phyloP scores from a whole-genome alignment of 2,888 invertebrate genomes.

The Chloroclysta siterata region DNA sequence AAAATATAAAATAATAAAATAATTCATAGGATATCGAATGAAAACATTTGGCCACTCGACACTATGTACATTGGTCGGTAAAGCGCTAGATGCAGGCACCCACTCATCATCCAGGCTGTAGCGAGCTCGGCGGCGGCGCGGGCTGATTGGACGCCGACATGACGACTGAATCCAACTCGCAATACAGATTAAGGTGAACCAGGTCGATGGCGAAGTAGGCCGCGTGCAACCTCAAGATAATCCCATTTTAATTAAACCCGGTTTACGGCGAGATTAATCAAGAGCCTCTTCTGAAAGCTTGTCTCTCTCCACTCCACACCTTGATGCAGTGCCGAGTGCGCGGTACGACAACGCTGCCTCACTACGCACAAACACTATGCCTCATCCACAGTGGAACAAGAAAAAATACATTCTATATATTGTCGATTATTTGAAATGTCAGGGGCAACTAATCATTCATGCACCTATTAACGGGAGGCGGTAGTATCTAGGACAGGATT shows the following conservation, averaged over 20 bases:
- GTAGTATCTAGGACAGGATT: no score
- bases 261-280: slow-evolving; percentile 69
- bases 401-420: no score
- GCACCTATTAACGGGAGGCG: no score
- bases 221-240: slow-evolving; percentile 65
- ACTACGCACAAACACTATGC: no score
- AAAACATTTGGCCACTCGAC: no score
- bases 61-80: background rate
- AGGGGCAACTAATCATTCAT: no score
- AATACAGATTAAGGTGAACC: slow-evolving; percentile 16
- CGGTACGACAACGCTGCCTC: background rate
- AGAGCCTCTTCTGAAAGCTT: slow-evolving; percentile 49
- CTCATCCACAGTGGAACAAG: no score
- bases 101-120: no score
- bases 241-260: slow-evolving; percentile 76
- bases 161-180: slow-evolving; percentile 6
- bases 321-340: background rate
- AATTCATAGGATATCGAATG: no score
- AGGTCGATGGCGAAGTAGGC: slow-evolving; percentile 40
- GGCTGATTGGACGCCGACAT: slow-evolving; percentile 3
- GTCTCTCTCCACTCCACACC: slow-evolving; percentile 13
- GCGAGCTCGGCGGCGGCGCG: background rate
- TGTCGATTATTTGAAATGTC: no score
- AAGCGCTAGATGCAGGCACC: no score
- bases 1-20: no score